Percentiles rank a stretch among this genome's conserved stretches.
phyloP scores from a whole-genome alignment of 1,140 invertebrate genomes.

The Platyura marginata region DNA sequence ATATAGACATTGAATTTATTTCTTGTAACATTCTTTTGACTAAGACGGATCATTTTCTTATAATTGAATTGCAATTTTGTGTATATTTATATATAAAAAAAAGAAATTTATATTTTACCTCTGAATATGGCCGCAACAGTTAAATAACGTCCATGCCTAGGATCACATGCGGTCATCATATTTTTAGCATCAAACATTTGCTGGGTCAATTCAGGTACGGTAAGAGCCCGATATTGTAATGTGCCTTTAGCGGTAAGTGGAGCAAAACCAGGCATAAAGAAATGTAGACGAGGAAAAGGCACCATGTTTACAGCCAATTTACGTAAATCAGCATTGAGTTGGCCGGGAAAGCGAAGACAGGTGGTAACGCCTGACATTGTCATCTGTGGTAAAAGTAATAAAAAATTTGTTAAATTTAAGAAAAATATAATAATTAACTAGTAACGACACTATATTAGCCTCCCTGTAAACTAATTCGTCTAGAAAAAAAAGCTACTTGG shows the following conservation, averaged over 20 bases:
- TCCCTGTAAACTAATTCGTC: no score
- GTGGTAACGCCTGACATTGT: slow-evolving; percentile 81
- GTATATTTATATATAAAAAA: no score
- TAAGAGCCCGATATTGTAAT: slow-evolving; percentile 67
- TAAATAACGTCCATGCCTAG: neutral
- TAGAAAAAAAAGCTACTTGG: no score
- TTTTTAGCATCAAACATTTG: no score
- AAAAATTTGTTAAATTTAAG: no score
- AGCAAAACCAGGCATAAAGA: slow-evolving; percentile 94
- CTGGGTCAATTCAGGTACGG: slow-evolving; percentile 75
- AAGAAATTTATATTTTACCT: slow-evolving; percentile 56
- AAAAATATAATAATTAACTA: no score
- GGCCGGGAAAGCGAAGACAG: slow-evolving; percentile 65
- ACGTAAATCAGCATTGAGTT: slow-evolving; percentile 76
- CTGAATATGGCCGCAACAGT: slow-evolving; percentile 49
- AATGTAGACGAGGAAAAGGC: slow-evolving; percentile 66
- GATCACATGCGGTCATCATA: slow-evolving; percentile 93
- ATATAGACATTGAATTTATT: no score
- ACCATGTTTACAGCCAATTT: slow-evolving; percentile 58
- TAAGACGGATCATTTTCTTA: no score
- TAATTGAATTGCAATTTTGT: no score
- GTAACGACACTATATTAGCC: no score
- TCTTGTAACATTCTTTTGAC: no score
- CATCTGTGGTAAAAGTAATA: slow-evolving; percentile 37
- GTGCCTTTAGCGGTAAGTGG: slow-evolving; percentile 75